Percentiles rank a stretch among this genome's conserved stretches.
These are phyloP conservation scores for Acrossocheilus wenchowensis DNA, from an alignment of 2,797 vertebrate species.

Conservation along the genomic window DNA sequence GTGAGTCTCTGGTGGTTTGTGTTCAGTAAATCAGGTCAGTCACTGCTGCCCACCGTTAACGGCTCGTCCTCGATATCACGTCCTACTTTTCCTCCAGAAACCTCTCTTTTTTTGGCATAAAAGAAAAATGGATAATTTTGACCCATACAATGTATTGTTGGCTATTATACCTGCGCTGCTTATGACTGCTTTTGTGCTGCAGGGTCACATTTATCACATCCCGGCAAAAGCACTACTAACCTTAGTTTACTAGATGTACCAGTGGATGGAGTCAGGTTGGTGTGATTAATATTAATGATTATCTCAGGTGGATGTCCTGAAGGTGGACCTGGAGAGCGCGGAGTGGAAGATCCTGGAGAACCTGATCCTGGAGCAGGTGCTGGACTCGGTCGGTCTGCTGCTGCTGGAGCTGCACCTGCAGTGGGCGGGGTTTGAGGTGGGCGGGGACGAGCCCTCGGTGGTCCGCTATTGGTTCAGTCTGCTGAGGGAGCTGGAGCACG, in stretches of 20 bases:
- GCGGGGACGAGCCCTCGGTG: constrained; percentile 86
- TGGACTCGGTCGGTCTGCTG: constrained; percentile 90
- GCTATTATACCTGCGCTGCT: no score
- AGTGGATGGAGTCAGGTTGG: no score
- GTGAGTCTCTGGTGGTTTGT: not conserved
- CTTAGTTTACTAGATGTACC: no score
- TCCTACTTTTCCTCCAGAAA: constrained; percentile 34
- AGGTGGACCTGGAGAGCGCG: constrained; percentile 92
- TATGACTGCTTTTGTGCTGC: no score
- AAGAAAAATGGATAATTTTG: no score
- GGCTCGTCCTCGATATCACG: constrained; percentile 18
- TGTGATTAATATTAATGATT: not conserved
- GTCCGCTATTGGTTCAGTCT: constrained; percentile 97
- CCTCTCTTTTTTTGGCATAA: not conserved
- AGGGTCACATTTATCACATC: no score
- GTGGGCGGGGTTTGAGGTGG: constrained; percentile 96
- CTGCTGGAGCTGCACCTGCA: constrained; percentile 92
- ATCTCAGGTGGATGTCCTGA: constrained; percentile 90
- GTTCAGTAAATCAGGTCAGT: constrained; percentile 47
- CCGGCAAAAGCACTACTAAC: no score
- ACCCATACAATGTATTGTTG: no score
- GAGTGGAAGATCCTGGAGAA: constrained; percentile 99
- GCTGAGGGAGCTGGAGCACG: constrained; percentile 87
- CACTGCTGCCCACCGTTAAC: not conserved
- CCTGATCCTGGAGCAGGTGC: constrained; percentile 87